These are phyloP conservation scores for Lasioglossum villosulum DNA, from an alignment of 2,888 invertebrate species.

Conservation along the genomic window DNA sequence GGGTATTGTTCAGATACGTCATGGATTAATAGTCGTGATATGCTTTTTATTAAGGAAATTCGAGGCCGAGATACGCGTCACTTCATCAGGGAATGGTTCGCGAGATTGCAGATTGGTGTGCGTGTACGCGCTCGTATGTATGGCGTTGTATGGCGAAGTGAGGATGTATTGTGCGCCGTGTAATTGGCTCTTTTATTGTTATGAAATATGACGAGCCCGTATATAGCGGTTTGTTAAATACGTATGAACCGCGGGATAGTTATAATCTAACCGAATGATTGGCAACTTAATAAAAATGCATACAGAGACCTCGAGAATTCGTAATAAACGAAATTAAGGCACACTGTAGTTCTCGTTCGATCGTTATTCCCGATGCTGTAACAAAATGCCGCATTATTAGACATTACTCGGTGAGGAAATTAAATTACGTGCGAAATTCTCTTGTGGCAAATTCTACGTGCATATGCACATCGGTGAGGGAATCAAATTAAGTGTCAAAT, in stretches of 20 bases:
- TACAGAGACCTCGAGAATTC: neutral
- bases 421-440: neutral
- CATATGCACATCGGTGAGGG: neutral
- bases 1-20: neutral
- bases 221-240: neutral
- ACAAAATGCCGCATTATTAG: neutral
- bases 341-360: neutral
- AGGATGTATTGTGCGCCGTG: neutral
- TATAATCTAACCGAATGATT: neutral
- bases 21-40: conserved; percentile 27
- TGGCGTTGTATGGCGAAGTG: too few relatives aligned
- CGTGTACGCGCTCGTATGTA: neutral
- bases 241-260: neutral
- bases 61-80: conserved; percentile 6
- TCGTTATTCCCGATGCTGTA: neutral
- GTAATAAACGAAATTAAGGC: neutral
- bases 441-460: neutral
- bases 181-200: conserved; percentile 7
- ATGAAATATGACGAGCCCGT: neutral
- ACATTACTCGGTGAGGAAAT: neutral
- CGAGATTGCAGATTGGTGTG: neutral
- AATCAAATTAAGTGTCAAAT: neutral
- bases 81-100: neutral
- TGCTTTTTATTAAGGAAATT: conserved; percentile 16
- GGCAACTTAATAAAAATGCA: neutral